These are phyloP conservation scores for Tamias sibiricus DNA, from an alignment of 2,113 vertebrate species.

Conservation along the genomic window DNA sequence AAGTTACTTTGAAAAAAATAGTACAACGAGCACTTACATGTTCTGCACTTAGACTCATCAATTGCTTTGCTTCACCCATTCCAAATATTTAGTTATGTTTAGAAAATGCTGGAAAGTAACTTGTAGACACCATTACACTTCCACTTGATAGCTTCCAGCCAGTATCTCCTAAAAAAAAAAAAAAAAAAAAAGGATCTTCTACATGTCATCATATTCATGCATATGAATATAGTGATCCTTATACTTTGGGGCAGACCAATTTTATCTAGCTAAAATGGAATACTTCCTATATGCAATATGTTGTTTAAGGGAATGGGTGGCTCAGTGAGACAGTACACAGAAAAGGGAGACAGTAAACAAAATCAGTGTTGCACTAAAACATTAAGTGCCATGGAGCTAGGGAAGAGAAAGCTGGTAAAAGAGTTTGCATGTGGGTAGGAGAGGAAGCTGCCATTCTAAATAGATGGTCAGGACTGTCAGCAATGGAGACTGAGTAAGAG, in stretches of 20 bases:
- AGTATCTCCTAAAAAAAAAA: not conserved
- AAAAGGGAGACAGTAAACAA: not conserved
- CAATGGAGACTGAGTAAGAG: not conserved
- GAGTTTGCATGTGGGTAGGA: too few relatives aligned
- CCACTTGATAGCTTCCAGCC: not conserved
- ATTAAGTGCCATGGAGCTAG: not conserved
- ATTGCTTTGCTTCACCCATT: not conserved
- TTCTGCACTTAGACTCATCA: not conserved
- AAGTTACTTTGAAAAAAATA: not conserved
- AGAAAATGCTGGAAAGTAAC: not conserved
- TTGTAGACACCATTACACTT: not conserved
- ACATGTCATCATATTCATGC: not conserved
- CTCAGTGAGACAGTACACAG: not conserved
- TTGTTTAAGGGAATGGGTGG: not conserved
- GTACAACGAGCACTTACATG: not conserved
- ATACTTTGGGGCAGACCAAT: not conserved
- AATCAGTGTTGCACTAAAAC: too few relatives aligned
- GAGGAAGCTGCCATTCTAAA: not conserved
- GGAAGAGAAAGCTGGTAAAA: not conserved
- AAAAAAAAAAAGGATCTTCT: not conserved
- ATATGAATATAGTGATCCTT: not conserved
- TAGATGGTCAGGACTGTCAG: not conserved
- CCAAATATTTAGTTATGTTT: not conserved
- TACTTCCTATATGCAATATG: not conserved
- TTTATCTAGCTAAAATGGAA: not conserved